phyloP scores from a whole-genome alignment of 2,113 vertebrate species.

The Cynoglossus semilaevis region DNA sequence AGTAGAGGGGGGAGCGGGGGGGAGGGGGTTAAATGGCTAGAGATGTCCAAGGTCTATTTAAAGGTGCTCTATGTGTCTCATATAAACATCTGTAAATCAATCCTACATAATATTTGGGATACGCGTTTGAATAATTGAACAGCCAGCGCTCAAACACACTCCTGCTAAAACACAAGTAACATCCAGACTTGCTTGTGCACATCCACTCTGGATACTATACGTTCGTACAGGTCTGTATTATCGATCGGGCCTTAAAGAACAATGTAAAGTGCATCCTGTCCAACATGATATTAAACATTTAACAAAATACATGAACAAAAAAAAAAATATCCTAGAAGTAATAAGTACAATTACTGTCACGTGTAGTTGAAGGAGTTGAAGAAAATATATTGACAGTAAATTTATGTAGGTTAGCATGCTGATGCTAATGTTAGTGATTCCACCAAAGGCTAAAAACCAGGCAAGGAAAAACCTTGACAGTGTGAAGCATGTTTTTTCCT shows the following conservation, averaged over 20 bases:
- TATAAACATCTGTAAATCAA: constrained; percentile 14
- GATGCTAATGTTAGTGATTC: too few species aligned
- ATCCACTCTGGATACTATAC: neutral
- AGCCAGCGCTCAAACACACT: neutral
- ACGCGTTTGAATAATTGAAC: constrained; percentile 7
- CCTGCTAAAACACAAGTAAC: neutral
- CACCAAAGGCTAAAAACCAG: too few species aligned
- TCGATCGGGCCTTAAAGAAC: constrained; percentile 3
- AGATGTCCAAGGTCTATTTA: constrained; percentile 18
- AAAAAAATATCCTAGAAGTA: neutral
- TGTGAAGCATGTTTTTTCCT: too few species aligned
- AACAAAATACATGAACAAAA: neutral
- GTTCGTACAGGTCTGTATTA: neutral
- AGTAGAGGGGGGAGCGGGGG: neutral
- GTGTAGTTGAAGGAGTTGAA: too few species aligned
- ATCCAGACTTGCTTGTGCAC: neutral
- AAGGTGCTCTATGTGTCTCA: constrained; percentile 7
- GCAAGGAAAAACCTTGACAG: too few species aligned
- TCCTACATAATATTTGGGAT: neutral
- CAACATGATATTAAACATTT: too few species aligned
- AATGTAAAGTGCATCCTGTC: neutral
- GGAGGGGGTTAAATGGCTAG: neutral
- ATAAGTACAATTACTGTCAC: too few species aligned
- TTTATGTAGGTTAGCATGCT: too few species aligned
- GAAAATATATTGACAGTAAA: too few species aligned